Evolutionary conservation across 2,797 vertebrate genomes (phyloP).

Genomic region (Bradypodion ventrale): DNA sequence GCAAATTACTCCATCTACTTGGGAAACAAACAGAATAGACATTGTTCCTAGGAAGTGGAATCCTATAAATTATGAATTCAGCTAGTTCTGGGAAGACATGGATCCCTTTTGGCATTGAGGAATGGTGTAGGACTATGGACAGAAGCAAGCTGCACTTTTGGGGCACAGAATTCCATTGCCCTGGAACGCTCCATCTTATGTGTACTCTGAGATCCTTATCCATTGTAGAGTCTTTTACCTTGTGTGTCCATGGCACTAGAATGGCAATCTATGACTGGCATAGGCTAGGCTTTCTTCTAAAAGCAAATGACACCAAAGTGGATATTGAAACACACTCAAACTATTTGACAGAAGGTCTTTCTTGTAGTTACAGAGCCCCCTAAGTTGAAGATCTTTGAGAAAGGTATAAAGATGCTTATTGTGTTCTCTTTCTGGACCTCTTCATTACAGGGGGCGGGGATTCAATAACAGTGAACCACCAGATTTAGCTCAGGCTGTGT

Average conservation of each 20-base stretch:
- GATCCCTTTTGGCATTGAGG: background rate
- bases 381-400: background rate
- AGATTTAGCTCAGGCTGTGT: background rate
- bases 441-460: background rate
- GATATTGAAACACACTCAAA: background rate
- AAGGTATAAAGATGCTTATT: background rate
- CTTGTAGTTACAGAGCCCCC: background rate
- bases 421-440: background rate
- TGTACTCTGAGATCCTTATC: background rate
- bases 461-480: background rate
- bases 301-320: background rate
- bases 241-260: background rate
- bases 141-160: background rate
- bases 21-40: slow-evolving; percentile 59
- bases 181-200: background rate
- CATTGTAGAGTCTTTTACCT: background rate
- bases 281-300: background rate
- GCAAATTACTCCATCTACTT: slow-evolving; percentile 53
- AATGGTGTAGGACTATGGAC: background rate
- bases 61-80: slow-evolving; percentile 56
- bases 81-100: slow-evolving; percentile 8
- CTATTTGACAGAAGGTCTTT: background rate
- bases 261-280: background rate
- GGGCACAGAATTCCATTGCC: background rate
- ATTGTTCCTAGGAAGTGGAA: slow-evolving; percentile 58